These are phyloP conservation scores for Paraescarpia echinospica DNA, from an alignment of 1,140 invertebrate species.

Conservation along the genomic window DNA sequence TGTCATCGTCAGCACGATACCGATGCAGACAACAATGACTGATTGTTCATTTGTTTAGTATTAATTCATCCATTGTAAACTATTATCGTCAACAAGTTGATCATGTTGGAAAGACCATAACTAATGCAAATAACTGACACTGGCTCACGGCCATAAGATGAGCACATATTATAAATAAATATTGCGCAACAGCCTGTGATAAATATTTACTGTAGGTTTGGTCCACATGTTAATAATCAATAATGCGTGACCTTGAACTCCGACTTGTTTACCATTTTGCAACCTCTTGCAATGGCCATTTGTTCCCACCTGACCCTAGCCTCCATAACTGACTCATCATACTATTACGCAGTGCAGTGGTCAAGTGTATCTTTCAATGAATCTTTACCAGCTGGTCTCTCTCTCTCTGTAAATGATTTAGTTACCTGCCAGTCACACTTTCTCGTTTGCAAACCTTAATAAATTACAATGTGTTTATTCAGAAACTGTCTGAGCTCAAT, in stretches of 20 bases:
- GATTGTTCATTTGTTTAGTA: too few relatives aligned
- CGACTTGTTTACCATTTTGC: not conserved
- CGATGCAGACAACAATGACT: too few relatives aligned
- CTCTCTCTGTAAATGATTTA: not conserved
- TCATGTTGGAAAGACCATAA: too few relatives aligned
- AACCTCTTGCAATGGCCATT: not conserved
- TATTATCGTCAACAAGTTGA: too few relatives aligned
- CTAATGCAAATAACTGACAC: not conserved
- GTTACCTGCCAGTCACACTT: not conserved
- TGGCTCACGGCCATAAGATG: not conserved
- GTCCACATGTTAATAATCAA: not conserved
- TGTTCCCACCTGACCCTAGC: not conserved
- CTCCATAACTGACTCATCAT: not conserved
- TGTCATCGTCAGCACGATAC: not conserved
- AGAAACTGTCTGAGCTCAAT: not conserved
- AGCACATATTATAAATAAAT: not conserved
- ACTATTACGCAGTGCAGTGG: not conserved
- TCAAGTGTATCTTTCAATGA: not conserved
- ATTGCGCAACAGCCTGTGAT: not conserved
- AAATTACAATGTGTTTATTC: not conserved
- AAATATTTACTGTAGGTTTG: not conserved
- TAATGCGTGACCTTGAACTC: not conserved
- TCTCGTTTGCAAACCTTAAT: not conserved
- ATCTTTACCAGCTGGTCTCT: not conserved
- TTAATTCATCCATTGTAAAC: too few relatives aligned